A percentile compares a stretch with the other conserved stretches of the same genome.
Conservation (phyloP, 2,888 invertebrate species). For the Athripsodes cinereus region DNA sequence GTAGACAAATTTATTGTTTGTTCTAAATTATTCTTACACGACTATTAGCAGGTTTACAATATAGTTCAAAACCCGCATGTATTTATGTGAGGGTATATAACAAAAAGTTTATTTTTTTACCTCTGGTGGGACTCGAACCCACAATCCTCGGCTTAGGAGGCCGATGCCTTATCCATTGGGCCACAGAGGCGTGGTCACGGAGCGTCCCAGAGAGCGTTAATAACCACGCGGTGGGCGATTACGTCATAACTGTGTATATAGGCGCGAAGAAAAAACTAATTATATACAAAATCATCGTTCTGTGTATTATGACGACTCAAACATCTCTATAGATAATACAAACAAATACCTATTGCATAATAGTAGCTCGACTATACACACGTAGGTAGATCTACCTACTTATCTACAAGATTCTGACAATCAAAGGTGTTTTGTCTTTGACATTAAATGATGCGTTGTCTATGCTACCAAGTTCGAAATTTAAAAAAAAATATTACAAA, state of each 20-base stretch:
- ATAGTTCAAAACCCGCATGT: too few relatives aligned
- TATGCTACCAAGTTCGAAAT: not conserved
- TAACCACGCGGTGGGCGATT: slow-evolving; percentile 8
- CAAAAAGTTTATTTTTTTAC: slow-evolving; percentile 42
- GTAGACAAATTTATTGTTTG: too few relatives aligned
- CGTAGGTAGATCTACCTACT: not conserved
- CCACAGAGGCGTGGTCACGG: slow-evolving; percentile 59
- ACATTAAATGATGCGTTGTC: not conserved
- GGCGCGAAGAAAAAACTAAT: slow-evolving; percentile 20
- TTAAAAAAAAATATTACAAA: too few relatives aligned
- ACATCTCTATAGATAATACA: not conserved
- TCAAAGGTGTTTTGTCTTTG: not conserved
- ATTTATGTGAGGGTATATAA: too few relatives aligned
- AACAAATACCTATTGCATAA: too few relatives aligned
- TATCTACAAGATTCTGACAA: not conserved
- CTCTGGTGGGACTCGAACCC: slow-evolving; percentile 85
- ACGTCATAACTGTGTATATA: slow-evolving; percentile 12
- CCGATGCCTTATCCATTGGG: slow-evolving; percentile 81
- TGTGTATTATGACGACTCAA: not conserved
- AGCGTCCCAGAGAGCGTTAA: slow-evolving; percentile 4
- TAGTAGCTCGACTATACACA: too few relatives aligned
- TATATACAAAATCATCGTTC: slow-evolving; percentile 8
- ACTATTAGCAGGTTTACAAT: too few relatives aligned
- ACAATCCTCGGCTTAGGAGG: slow-evolving; percentile 81
- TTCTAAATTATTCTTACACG: too few relatives aligned